Conservation (phyloP, 64 coral and sea anemone genomes). For the Anthopleura sola region DNA sequence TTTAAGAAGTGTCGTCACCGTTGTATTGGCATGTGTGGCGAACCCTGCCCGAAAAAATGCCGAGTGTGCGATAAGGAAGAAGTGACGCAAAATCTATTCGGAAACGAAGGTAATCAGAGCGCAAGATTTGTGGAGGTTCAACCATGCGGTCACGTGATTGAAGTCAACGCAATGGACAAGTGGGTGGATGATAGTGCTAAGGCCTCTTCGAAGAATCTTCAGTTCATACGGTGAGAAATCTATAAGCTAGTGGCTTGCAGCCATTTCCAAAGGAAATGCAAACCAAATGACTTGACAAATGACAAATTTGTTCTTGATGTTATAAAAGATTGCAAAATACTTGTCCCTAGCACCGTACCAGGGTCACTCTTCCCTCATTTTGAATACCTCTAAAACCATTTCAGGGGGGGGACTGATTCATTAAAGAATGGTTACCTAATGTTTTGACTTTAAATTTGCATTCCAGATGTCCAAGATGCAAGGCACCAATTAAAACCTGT, state of each 20-base stretch:
- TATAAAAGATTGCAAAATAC: no score
- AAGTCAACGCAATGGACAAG: conserved; percentile 68
- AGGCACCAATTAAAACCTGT: conserved; percentile 41
- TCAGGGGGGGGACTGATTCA: neutral
- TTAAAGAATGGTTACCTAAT: neutral
- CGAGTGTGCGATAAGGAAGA: conserved; percentile 62
- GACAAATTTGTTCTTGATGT: no score
- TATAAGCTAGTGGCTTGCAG: neutral
- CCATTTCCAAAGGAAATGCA: neutral
- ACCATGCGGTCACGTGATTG: conserved; percentile 81
- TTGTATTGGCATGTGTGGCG: conserved; percentile 57
- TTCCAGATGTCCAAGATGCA: conserved; percentile 46
- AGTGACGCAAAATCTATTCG: conserved; percentile 44
- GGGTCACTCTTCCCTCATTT: no score
- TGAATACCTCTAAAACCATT: no score
- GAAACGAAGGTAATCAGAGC: conserved; percentile 46
- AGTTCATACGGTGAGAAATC: neutral
- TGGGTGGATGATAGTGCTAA: conserved; percentile 36
- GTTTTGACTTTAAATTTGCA: neutral
- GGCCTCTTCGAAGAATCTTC: neutral
- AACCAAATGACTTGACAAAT: no score
- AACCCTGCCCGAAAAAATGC: conserved; percentile 57
- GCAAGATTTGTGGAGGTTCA: conserved; percentile 76
- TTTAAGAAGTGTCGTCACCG: neutral
- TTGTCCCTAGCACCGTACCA: no score